Evolutionary conservation across 2,888 invertebrate genomes (phyloP), one percentile per base, ranked within the genome.

Genomic region (Drosophila conformis): DNA sequence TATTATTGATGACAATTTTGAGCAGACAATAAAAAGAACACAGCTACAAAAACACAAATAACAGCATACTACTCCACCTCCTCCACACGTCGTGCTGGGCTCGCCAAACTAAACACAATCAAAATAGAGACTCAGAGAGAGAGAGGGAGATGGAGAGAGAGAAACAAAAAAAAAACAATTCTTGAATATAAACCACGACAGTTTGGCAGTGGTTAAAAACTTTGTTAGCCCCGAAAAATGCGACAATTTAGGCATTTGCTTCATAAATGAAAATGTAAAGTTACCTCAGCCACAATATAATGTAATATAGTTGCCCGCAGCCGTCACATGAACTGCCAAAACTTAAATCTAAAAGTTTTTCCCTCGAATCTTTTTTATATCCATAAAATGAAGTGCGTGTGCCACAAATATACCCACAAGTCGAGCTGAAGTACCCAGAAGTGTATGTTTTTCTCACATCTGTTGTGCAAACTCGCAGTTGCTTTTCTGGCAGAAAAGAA

Each of bases 1-100:
- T 89, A 90, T 87, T 87, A 87, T 90, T 90, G 87, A 87, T 90
- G 90, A 87, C 90, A 89, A 83, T 87, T 87, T 87, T 87, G 89
- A 90, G 90, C 81, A 79, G 81, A 90, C 90, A 90, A 87, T 87
- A 90, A 90, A 90, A 71, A 60, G 70, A 76, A 80, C 15, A 54
- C 80, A 76, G 61, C 62, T 49, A 60, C 60, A 54, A 36, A 5
- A 18, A 46, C 25, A 25, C 15, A 4, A 46, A 46, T 8, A 56
- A 49, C 62, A 69, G 65, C 68, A 73, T 71, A 68, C 59, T 48
- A 54, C 74, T 46, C 64, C 52, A 61, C 64, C 48, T 60, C 25
- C 38, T 57, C 36, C 38, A 21, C 59, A 38, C 48, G 27, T 27
- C 18, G 1, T 15, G 27, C 15, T 5, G 18, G 48, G 40, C 40